Percentiles rank a stretch among this genome's conserved stretches.
These are phyloP conservation scores for Caenorhabditis wallacei DNA, from an alignment of 2,888 invertebrate genomes.

Conservation along the genomic window DNA sequence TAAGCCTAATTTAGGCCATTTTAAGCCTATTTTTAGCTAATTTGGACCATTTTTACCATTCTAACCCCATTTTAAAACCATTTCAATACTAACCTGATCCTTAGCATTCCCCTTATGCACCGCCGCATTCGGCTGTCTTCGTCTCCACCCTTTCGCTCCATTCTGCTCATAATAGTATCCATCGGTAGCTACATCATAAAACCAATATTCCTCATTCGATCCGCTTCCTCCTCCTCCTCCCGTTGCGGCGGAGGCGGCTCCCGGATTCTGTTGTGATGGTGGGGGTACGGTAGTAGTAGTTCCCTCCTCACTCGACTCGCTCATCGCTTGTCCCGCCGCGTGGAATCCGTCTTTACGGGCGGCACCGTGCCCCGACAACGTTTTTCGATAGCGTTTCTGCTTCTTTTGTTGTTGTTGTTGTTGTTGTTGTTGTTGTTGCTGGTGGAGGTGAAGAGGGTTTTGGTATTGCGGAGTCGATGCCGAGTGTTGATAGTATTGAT, in stretches of 20 bases:
- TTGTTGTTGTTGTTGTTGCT: background rate
- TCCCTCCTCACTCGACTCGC: conserved; percentile 60
- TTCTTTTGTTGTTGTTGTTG: conserved; percentile 39
- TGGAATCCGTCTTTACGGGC: conserved; percentile 49
- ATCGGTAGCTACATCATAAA: conserved; percentile 80
- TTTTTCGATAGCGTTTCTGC: conserved; percentile 48
- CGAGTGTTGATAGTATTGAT: background rate
- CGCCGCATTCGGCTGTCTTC: conserved; percentile 71
- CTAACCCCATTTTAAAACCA: background rate
- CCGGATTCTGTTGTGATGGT: too few species aligned
- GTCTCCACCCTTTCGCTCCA: conserved; percentile 79
- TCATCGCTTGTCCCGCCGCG: conserved; percentile 48
- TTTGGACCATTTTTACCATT: background rate
- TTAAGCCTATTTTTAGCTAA: background rate
- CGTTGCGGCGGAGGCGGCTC: background rate
- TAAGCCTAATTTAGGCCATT: background rate
- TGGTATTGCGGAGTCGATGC: background rate
- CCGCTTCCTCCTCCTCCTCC: background rate
- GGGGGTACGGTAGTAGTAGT: background rate
- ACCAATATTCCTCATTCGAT: conserved; percentile 64
- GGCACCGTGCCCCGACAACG: conserved; percentile 40
- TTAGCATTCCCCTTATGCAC: conserved; percentile 62
- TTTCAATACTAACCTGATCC: conserved; percentile 60
- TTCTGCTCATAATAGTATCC: conserved; percentile 83
- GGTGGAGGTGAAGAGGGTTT: background rate